Evolutionary conservation across 2,888 invertebrate species (phyloP), one percentile per base, ranked within the genome.

Genomic region (Syritta pipiens): DNA sequence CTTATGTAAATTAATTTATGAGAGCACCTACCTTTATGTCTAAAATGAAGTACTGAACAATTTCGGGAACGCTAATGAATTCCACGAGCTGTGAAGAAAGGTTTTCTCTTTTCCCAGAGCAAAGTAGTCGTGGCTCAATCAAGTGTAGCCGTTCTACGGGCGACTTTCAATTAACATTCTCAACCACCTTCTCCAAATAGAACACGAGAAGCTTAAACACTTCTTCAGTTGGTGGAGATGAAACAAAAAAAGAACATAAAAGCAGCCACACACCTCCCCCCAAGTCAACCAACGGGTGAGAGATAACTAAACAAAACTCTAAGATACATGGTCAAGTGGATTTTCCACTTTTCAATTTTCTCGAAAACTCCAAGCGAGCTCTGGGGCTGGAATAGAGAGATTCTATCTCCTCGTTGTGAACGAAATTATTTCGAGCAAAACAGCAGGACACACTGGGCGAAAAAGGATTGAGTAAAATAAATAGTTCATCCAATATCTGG

Each of bases 1-100:
- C 42, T 24, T 67, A 77, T 72, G 77, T 51, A 71, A 71, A 77
- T 77, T 53, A 71, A 71, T 65, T 32, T 65, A 55, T 19, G 57
- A 48, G 55, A 46, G 37, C 57, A 46, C 28, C 42, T 53, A 42
- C 42, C 32, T 42, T 40, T 40, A 44, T 63, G 63, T 62, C 46
- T 48, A 37, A 62, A 63, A 42, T 42, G 51, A 63, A 22, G 40
- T 30, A 32, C 20, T 6, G 63, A 44, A 14, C n/a, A 44, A 32
- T 59, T 59, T 53, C 24, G 24, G 24, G 22, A 49, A 28, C 30
- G 42, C 51, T 63, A 63, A 63, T 63, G 44, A 63, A 63, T 53
- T 44, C 32, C 22, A 30, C 4, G 22, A 24, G 30, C 17, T n/a
- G 17, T 3, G 10, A 24, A 10, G 7, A 40, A 1, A 37, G 3